Evolutionary conservation across 2,797 vertebrate species (phyloP).

Genomic region (Sciaenops ocellatus): DNA sequence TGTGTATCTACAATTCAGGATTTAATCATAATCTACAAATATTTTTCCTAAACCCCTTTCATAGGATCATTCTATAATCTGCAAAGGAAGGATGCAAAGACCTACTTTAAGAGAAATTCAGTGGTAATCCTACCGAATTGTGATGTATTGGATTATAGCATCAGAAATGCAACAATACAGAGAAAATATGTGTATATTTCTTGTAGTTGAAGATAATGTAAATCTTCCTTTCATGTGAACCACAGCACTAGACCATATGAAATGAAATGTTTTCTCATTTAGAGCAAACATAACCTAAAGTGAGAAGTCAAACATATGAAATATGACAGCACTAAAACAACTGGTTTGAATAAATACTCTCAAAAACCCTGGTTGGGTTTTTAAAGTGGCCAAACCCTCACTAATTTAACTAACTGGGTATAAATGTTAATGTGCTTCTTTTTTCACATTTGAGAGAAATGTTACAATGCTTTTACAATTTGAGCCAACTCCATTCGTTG

Average conservation of each 20-base stretch:
- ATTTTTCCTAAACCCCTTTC: constrained; percentile 54
- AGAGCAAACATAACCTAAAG: background rate
- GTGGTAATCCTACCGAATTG: constrained; percentile 52
- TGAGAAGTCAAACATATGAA: background rate
- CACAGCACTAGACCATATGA: background rate
- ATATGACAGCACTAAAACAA: background rate
- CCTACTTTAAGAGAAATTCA: constrained; percentile 35
- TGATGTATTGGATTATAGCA: constrained; percentile 36
- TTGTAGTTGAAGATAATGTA: constrained; percentile 4
- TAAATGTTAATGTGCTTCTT: background rate
- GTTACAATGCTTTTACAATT: background rate
- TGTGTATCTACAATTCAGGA: constrained; percentile 40
- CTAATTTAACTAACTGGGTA: background rate
- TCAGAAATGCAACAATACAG: constrained; percentile 4
- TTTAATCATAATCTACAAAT: constrained; percentile 59
- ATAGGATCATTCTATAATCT: constrained; percentile 55
- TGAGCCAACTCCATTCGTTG: background rate
- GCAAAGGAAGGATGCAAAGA: constrained; percentile 40
- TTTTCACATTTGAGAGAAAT: background rate
- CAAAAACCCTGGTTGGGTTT: background rate
- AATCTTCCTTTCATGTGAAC: background rate
- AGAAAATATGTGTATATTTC: background rate
- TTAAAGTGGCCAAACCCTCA: background rate
- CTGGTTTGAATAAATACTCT: background rate
- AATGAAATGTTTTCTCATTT: background rate